phyloP scores from a whole-genome alignment of 2,113 vertebrate genomes.

The Phylloscopus trochilus region DNA sequence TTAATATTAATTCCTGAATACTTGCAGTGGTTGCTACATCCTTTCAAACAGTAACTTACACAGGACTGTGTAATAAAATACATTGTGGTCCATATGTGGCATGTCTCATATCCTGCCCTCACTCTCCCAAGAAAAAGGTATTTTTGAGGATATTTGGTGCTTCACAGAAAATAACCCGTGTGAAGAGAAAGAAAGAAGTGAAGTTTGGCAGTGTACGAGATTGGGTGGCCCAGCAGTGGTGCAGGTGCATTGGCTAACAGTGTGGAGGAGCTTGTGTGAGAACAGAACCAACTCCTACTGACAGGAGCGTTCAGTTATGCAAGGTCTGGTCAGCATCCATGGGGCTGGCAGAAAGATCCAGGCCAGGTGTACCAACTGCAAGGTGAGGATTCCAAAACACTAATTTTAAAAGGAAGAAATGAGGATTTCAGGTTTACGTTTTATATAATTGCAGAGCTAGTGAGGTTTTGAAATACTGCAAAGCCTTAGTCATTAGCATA shows the following conservation, averaged over 20 bases:
- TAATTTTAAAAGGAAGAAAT: neutral
- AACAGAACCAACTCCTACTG: neutral
- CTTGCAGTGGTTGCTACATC: neutral
- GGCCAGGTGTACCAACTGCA: neutral
- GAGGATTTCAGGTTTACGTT: neutral
- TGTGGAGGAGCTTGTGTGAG: neutral
- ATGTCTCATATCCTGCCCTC: neutral
- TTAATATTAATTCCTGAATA: neutral
- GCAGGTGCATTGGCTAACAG: neutral
- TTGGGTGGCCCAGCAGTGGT: neutral
- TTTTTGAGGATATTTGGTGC: neutral
- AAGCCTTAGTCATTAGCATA: neutral
- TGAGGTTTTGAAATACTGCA: neutral
- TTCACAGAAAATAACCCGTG: accelerated
- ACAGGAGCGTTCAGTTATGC: neutral
- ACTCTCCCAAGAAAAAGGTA: neutral
- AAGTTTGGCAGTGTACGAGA: neutral
- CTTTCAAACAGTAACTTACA: neutral
- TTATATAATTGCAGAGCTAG: neutral
- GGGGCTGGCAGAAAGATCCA: neutral
- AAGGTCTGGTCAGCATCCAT: neutral
- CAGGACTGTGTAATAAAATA: neutral
- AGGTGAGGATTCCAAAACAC: neutral
- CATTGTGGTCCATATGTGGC: neutral
- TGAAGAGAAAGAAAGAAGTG: neutral